Percentiles rank a stretch among this genome's conserved stretches.
phyloP scores from a whole-genome alignment of 2,113 vertebrate species.

The Hippocampus zosterae region DNA sequence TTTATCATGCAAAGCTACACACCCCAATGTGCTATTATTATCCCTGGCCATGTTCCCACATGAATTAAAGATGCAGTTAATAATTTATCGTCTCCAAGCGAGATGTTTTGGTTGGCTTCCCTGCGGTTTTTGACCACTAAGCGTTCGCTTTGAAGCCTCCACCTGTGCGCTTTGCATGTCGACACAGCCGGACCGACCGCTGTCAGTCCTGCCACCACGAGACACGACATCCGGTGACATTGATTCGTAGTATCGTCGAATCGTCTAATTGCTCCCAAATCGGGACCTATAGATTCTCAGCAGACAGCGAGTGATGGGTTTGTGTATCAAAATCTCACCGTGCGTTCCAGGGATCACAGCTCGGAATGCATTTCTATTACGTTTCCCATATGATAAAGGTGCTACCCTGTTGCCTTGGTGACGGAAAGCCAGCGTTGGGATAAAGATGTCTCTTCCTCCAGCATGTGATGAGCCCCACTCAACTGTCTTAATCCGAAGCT shows the following conservation, averaged over 20 bases:
- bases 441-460: conserved; percentile 14
- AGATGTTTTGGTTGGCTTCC: conserved; percentile 53
- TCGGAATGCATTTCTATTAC: conserved; percentile 40
- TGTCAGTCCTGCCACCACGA: conserved; percentile 34
- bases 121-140: conserved; percentile 20
- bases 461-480: conserved; percentile 1
- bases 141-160: conserved; percentile 43
- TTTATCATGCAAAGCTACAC: conserved; percentile 18
- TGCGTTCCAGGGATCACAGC: conserved; percentile 35
- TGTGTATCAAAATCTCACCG: conserved; percentile 39
- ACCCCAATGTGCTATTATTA: conserved; percentile 44
- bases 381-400: conserved; percentile 33
- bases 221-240: neutral
- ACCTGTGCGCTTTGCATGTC: conserved; percentile 35
- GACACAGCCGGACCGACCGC: conserved; percentile 26
- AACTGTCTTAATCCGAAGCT: conserved; percentile 6
- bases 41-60: conserved; percentile 50
- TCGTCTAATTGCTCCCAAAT: conserved; percentile 61
- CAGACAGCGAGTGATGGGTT: conserved; percentile 35
- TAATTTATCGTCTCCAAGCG: conserved; percentile 63
- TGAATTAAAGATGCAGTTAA: conserved; percentile 68
- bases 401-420: conserved; percentile 44
- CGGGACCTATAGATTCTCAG: conserved; percentile 36
- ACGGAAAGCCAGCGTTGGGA: conserved; percentile 29
- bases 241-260: conserved; percentile 52